Evolutionary conservation across 2,113 vertebrate species (phyloP), one percentile per base, ranked within the genome.

Genomic region (Stercorarius parasiticus): DNA sequence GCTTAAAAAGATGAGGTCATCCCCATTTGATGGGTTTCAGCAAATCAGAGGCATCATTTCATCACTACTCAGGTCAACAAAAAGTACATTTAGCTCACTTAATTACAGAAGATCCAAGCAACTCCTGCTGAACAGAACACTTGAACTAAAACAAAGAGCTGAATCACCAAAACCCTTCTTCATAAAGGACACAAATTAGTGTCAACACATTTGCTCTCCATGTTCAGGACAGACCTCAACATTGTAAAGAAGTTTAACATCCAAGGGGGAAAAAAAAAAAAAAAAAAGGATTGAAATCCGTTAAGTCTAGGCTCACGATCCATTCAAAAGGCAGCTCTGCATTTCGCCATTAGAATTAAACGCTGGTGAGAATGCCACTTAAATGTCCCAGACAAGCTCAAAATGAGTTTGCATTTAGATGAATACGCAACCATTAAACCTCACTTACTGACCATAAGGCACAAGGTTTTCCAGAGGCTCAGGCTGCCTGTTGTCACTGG

Each of bases 391-490:
- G 20, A 49, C 11, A n/a, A 83, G 43, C 27, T 82, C 56, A 69
- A 38, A 86, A 71, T 20, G 12, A 71, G 26, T 66, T 58, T 64
- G 61, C 10, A 1, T 77, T 90, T 43, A 85, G 86, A 66, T 13
- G 19, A 95, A 80, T 3, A 53, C 1, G 8, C 11, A 73, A 38
- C 15, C 79, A 53, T 22, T 34, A 50, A 82, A 70, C 18, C n/a
- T 64, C 89, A 77, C 84, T 95, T 95, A 98, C 98, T 99, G 95
- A 99, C 99, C 99, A 21, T 99, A 99, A 87, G 99, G 99, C 96
- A 98, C 98, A 49, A 98, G 97, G 64, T 98, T 99, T 93, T 98
- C 98, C 95, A 99, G 98, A 65, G 99, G 98, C 66, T 99, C 98
- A 4, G 97, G 94, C 9, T 98, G 98, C 45, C 95, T 95, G 29